Evolutionary conservation across 2,888 invertebrate genomes (phyloP), one percentile per base, ranked within the genome.

Genomic region (Temnothorax unifasciatus): DNA sequence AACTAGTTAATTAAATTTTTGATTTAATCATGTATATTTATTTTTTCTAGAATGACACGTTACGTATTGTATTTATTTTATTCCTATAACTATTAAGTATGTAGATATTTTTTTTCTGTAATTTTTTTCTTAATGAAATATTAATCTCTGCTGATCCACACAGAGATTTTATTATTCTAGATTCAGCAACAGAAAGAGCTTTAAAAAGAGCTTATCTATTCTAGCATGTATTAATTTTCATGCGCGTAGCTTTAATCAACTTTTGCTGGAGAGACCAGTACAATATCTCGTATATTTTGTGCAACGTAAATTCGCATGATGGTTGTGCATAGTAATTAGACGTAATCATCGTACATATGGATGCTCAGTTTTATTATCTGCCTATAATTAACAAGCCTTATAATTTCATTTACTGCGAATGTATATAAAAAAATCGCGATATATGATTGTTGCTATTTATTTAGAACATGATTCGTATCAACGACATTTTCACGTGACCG

Each of bases 201-300:
- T 79, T 89, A 52, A 83, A 44, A 74, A 64, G 47, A 63, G 8
- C n/a, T 85, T 86, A 79, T 64, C 69, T 74, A 64, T 71, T 29
- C 5, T 52, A 61, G 8, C 44, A 6, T 50, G 8, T 52, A 82
- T 59, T 57, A 75, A 83, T 82, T 85, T 85, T 83, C 57, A 21
- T 82, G 15, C 29, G 9, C 47, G 61, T 76, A 61, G 54, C 71
- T 76, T 57, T 74, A 54, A 41, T 68, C 25, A 57, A 59, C 50
- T 50, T 52, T 57, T 18, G 54, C 18, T 18, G 29, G 11, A 34
- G 47, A 52, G 50, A 41, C 13, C 52, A 63, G 38, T 63, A 59
- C 71, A 82, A 74, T 68, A 34, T 29, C 8, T 52, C 11, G 54
- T 66, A 50, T 29, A 41, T 82, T 73, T 63, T 54, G 41, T 25